These are phyloP conservation scores for Pterophyllum scalare DNA, from an alignment of 2,113 vertebrate species.

Conservation along the genomic window DNA sequence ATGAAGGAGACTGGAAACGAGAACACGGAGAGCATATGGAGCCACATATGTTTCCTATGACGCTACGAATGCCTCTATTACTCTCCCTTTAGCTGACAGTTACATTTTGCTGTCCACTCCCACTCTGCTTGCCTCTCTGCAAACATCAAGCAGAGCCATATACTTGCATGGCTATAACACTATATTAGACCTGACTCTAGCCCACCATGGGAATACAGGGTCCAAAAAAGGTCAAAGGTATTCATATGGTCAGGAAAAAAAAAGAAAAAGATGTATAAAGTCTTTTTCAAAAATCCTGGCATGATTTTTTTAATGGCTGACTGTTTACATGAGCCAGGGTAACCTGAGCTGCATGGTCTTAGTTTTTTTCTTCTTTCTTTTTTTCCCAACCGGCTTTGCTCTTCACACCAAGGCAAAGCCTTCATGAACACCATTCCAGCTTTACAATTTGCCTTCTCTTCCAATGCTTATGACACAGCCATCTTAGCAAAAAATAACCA, in stretches of 20 bases:
- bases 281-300: constrained; percentile 58
- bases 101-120: constrained; percentile 76
- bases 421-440: constrained; percentile 74
- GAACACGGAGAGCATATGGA: constrained; percentile 78
- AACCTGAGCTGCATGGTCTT: constrained; percentile 77
- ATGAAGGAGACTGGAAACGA: constrained; percentile 73
- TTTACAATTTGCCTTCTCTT: constrained; percentile 50
- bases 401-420: constrained; percentile 74
- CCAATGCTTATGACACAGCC: constrained; percentile 24
- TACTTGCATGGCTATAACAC: constrained; percentile 66
- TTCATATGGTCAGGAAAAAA: constrained; percentile 58
- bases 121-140: constrained; percentile 58
- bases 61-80: constrained; percentile 79
- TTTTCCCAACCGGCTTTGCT: constrained; percentile 66
- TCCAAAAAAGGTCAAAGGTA: constrained; percentile 73
- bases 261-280: constrained; percentile 38
- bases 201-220: constrained; percentile 62
- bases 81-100: constrained; percentile 80
- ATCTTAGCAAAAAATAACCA: constrained; percentile 43
- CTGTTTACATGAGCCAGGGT: constrained; percentile 79
- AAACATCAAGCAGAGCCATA: constrained; percentile 69
- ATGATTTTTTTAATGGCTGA: constrained; percentile 77
- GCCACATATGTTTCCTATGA: constrained; percentile 83
- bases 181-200: constrained; percentile 70
- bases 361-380: constrained; percentile 54